Evolutionary conservation across 2,888 invertebrate species (phyloP).

Genomic region (Thera obeliscata): DNA sequence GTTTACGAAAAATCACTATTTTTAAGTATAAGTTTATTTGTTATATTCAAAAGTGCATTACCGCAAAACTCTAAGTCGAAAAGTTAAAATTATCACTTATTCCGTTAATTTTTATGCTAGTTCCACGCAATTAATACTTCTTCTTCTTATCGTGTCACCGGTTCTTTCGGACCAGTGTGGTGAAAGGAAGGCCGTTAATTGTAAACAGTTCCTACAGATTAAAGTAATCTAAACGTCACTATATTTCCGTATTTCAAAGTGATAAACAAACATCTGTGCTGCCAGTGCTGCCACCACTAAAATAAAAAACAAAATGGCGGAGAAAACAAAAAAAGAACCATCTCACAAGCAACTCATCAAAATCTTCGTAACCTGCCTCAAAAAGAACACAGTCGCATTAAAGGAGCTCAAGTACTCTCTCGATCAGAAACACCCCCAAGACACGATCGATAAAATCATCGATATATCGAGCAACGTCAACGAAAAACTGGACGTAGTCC

Average conservation of each 20-base stretch:
- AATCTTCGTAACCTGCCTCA: constrained; percentile 64
- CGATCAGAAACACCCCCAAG: constrained; percentile 56
- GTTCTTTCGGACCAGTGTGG: too few relatives aligned
- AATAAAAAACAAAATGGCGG: constrained; percentile 51
- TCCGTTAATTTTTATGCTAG: too few relatives aligned
- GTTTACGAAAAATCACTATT: background rate
- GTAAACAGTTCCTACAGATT: background rate
- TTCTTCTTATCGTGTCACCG: background rate
- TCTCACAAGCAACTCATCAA: constrained; percentile 60
- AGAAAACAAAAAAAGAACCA: constrained; percentile 54
- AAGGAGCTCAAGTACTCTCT: constrained; percentile 65
- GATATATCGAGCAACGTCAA: constrained; percentile 69
- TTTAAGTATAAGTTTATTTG: background rate
- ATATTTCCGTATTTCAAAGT: background rate
- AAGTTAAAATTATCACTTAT: background rate
- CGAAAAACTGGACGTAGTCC: constrained; percentile 76
- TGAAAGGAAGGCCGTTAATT: background rate
- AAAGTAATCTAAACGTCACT: background rate
- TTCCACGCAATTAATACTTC: background rate
- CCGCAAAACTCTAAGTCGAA: background rate
- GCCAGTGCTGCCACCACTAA: constrained; percentile 31
- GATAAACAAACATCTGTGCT: constrained; percentile 22
- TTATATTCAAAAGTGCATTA: background rate
- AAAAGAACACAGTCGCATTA: constrained; percentile 72
- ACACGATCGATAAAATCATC: constrained; percentile 63